phyloP scores from a whole-genome alignment of 2,888 invertebrate genomes.

The Agonopterix heracliana region DNA sequence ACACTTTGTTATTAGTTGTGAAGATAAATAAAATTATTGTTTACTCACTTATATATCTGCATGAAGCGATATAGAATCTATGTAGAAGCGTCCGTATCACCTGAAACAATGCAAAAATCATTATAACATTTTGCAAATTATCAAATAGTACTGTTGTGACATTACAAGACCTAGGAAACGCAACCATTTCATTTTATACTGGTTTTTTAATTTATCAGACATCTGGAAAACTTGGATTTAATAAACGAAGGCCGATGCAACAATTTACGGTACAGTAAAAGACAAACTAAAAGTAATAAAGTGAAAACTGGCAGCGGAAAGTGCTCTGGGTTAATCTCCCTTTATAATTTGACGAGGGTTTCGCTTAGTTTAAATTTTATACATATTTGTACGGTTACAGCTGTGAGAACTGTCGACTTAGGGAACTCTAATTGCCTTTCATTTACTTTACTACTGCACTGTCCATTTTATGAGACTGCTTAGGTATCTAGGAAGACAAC shows the following conservation, averaged over 20 bases:
- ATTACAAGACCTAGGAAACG: too few relatives aligned
- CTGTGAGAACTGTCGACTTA: constrained; percentile 11
- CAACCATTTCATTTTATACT: too few relatives aligned
- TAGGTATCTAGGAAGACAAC: too few relatives aligned
- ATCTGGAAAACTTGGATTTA: background rate
- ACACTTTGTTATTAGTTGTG: too few relatives aligned
- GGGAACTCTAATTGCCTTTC: background rate
- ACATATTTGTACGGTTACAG: constrained; percentile 29
- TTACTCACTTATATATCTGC: too few relatives aligned
- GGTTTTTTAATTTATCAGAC: constrained; percentile 6
- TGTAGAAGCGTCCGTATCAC: too few relatives aligned
- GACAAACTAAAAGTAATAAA: constrained; percentile 38
- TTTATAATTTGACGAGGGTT: constrained; percentile 51
- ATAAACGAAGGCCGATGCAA: constrained; percentile 13
- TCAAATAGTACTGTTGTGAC: too few relatives aligned
- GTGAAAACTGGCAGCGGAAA: constrained; percentile 31
- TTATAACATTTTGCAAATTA: too few relatives aligned
- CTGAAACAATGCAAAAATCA: too few relatives aligned
- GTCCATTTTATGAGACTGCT: constrained; percentile 4
- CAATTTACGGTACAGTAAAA: constrained; percentile 20
- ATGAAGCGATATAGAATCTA: too few relatives aligned
- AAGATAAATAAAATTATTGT: too few relatives aligned
- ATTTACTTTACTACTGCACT: background rate
- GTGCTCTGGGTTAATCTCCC: constrained; percentile 42
- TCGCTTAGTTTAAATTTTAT: constrained; percentile 32